Evolutionary conservation across 2,888 invertebrate genomes (phyloP).

Genomic region (Aporophyla nigra): DNA sequence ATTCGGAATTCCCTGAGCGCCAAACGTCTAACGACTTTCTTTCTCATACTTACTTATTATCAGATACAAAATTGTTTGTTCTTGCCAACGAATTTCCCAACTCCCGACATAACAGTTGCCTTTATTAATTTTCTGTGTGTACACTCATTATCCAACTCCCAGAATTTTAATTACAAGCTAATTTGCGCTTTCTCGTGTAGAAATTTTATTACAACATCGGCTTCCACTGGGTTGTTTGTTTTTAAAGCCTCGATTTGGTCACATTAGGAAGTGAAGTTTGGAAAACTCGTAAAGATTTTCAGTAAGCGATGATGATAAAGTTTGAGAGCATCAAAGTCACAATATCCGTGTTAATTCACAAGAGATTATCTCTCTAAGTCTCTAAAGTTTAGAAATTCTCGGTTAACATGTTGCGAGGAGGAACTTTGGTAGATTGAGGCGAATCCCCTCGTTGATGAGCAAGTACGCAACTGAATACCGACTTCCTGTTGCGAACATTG

Average conservation of each 20-base stretch:
- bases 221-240: slow-evolving; percentile 56
- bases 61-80: slow-evolving; percentile 45
- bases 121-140: slow-evolving; percentile 67
- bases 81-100: slow-evolving; percentile 40
- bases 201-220: slow-evolving; percentile 63
- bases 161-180: slow-evolving; percentile 66
- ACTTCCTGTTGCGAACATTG: slow-evolving; percentile 74
- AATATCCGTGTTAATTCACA: slow-evolving; percentile 78
- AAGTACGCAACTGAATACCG: slow-evolving; percentile 77
- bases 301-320: slow-evolving; percentile 69
- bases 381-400: slow-evolving; percentile 80
- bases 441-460: slow-evolving; percentile 79
- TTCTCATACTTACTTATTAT: slow-evolving; percentile 40
- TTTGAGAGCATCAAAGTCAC: slow-evolving; percentile 75
- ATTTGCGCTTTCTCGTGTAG: slow-evolving; percentile 62
- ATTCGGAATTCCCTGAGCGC: slow-evolving; percentile 20
- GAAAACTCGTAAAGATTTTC: slow-evolving; percentile 66
- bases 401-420: slow-evolving; percentile 80
- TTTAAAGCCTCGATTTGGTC: slow-evolving; percentile 55
- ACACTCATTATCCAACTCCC: slow-evolving; percentile 63
- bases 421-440: slow-evolving; percentile 84
- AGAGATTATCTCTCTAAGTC: slow-evolving; percentile 80
- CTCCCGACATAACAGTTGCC: slow-evolving; percentile 54
- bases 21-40: slow-evolving; percentile 42
- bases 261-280: slow-evolving; percentile 62